Percentiles rank a stretch among this genome's conserved stretches.
phyloP scores from a whole-genome alignment of 2,797 vertebrate genomes.

The Microchirus variegatus region DNA sequence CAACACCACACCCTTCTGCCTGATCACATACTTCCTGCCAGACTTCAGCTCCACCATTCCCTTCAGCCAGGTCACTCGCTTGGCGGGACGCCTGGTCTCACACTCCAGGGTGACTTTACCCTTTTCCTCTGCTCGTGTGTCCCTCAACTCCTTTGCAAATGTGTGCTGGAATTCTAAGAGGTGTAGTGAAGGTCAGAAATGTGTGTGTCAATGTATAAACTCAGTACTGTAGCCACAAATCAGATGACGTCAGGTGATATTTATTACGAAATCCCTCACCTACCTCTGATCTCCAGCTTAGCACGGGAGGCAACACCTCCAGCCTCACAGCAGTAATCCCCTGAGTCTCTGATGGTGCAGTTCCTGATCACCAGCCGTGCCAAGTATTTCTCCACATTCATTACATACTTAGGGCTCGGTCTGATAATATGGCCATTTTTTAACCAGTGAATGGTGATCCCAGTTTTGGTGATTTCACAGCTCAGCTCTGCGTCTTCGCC shows the following conservation, averaged over 20 bases:
- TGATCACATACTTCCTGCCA: constrained; percentile 83
- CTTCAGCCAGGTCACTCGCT: constrained; percentile 87
- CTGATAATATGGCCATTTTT: constrained; percentile 88
- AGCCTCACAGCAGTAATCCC: constrained; percentile 90
- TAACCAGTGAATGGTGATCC: constrained; percentile 85
- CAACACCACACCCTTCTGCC: constrained; percentile 84
- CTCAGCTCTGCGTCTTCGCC: constrained; percentile 89
- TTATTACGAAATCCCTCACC: not conserved
- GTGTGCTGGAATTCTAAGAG: constrained; percentile 86
- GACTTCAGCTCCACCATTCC: constrained; percentile 85
- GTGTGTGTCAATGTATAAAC: not conserved
- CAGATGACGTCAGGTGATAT: not conserved
- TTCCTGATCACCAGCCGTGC: constrained; percentile 84
- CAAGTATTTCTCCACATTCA: constrained; percentile 79
- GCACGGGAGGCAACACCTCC: constrained; percentile 84
- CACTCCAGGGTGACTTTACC: constrained; percentile 84
- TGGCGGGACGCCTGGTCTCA: constrained; percentile 82
- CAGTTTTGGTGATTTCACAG: constrained; percentile 90
- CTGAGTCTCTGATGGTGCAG: constrained; percentile 85
- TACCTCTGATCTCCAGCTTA: constrained; percentile 88
- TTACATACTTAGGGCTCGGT: constrained; percentile 85
- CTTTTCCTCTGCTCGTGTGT: constrained; percentile 84
- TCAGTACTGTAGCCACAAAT: not conserved
- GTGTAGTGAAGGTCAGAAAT: not conserved
- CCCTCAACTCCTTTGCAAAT: constrained; percentile 86